Conservation (phyloP, 2,113 vertebrate species). For the Prietella phreatophila region DNA sequence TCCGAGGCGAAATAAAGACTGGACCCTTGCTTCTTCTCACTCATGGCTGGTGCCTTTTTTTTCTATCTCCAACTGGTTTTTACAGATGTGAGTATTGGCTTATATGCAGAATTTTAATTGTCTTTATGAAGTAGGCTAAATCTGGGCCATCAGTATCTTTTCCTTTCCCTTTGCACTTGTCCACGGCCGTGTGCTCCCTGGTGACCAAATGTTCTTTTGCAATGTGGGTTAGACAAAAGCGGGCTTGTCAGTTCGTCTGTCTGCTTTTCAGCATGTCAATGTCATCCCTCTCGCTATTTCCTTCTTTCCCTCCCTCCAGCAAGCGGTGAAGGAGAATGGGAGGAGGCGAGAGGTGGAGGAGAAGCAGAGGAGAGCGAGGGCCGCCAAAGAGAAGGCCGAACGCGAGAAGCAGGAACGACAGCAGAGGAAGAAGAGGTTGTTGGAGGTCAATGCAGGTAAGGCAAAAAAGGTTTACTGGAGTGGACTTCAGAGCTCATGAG, state of each 20-base stretch:
- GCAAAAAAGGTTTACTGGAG: constrained; percentile 4
- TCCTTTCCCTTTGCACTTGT: background rate
- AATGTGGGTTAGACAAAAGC: background rate
- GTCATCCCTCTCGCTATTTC: background rate
- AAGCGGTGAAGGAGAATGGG: constrained; percentile 89
- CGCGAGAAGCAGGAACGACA: constrained; percentile 88
- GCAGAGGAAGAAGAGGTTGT: constrained; percentile 87
- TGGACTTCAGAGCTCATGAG: constrained; percentile 1
- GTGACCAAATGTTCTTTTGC: background rate
- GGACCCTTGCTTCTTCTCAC: too few relatives aligned
- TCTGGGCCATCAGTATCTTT: too few relatives aligned
- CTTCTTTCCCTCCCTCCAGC: constrained; percentile 69
- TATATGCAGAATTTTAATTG: too few relatives aligned
- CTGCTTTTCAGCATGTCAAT: constrained; percentile 23
- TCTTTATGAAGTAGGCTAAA: too few relatives aligned
- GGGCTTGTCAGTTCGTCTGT: constrained; percentile 2
- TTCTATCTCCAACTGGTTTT: too few relatives aligned
- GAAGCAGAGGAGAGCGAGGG: constrained; percentile 84
- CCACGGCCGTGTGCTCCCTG: background rate
- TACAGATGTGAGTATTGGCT: too few relatives aligned
- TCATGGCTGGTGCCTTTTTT: too few relatives aligned
- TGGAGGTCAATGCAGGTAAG: constrained; percentile 91
- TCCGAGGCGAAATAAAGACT: too few relatives aligned
- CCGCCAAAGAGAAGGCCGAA: constrained; percentile 91
- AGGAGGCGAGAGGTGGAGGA: constrained; percentile 85